These are phyloP conservation scores for Chionis minor DNA, from an alignment of 2,113 vertebrate species.

Conservation along the genomic window DNA sequence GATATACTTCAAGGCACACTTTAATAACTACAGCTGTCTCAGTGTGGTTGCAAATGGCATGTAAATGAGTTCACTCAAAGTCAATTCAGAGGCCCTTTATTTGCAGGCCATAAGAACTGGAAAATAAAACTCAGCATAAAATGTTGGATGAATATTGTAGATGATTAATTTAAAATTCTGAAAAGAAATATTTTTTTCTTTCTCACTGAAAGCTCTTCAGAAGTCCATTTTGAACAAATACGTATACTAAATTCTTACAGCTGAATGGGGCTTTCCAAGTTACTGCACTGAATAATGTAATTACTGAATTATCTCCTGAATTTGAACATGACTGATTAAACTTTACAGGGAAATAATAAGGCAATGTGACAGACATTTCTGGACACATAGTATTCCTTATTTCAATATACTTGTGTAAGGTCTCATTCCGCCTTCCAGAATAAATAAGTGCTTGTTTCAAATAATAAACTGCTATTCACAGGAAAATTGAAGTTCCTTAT, in stretches of 20 bases:
- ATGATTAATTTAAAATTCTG: not conserved
- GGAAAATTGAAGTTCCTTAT: not conserved
- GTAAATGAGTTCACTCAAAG: not conserved
- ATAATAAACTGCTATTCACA: not conserved
- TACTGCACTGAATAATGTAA: not conserved
- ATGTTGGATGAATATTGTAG: not conserved
- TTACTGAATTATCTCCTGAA: not conserved
- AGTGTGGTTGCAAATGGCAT: accelerated
- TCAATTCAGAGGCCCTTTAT: not conserved
- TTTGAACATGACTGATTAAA: not conserved
- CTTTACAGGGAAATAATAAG: not conserved
- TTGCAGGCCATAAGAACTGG: not conserved
- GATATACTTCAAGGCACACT: not conserved
- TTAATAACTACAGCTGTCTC: not conserved
- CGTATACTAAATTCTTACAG: not conserved
- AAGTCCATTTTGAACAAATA: not conserved
- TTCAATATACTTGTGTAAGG: not conserved
- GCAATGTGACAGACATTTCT: not conserved
- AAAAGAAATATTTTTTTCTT: not conserved
- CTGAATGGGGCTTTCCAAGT: not conserved
- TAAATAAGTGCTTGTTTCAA: not conserved
- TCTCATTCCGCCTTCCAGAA: not conserved
- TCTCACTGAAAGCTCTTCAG: not conserved
- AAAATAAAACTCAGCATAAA: not conserved
- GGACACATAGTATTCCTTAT: not conserved